phyloP scores from a whole-genome alignment of 2,113 vertebrate genomes.

The Ondatra zibethicus region DNA sequence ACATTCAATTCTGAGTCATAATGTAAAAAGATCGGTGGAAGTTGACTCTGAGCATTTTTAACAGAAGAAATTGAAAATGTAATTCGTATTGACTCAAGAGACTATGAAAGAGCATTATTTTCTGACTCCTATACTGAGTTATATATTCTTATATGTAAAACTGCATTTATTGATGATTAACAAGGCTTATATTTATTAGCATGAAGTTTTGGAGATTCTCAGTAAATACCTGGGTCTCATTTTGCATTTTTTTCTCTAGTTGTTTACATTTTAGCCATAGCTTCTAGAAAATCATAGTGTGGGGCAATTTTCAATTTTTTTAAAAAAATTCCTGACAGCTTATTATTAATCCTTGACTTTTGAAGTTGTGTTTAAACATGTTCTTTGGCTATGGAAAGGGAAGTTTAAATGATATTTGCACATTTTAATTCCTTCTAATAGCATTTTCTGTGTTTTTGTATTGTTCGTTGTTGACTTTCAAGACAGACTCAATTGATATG shows the following conservation, averaged over 20 bases:
- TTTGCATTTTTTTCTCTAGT: background rate
- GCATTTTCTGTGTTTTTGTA: background rate
- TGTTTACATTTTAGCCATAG: background rate
- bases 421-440: constrained; percentile 25
- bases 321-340: background rate
- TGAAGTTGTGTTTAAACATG: constrained; percentile 2
- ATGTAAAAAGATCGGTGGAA: background rate
- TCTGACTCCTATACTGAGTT: background rate
- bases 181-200: background rate
- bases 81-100: background rate
- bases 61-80: background rate
- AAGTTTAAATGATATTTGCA: background rate
- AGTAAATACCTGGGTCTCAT: background rate
- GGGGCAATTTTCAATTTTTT: background rate
- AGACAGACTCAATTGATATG: background rate
- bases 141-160: background rate
- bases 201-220: background rate
- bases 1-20: background rate
- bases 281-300: background rate
- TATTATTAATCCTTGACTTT: background rate
- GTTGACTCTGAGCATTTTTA: background rate
- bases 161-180: background rate
- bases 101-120: background rate
- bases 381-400: background rate
- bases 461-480: background rate